A percentile compares a stretch with the other conserved stretches of the same genome.
phyloP scores from a whole-genome alignment of 2,113 vertebrate genomes.

The Nothobranchius kuhntae region DNA sequence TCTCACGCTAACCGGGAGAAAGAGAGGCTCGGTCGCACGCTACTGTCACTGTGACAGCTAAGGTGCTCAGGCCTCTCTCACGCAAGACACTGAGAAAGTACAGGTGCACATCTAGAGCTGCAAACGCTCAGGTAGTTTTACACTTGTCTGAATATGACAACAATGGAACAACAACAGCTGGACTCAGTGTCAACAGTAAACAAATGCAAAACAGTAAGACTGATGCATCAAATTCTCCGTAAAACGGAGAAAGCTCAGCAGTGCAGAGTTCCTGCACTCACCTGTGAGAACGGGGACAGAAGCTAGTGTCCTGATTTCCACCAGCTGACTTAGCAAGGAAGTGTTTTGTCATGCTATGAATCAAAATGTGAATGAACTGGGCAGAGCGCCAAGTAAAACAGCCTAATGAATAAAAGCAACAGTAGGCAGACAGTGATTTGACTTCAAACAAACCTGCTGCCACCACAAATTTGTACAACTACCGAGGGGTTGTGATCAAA shows the following conservation, averaged over 20 bases:
- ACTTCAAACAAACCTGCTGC: slow-evolving; percentile 31
- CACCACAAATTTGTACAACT: slow-evolving; percentile 7
- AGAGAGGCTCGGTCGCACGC: slow-evolving; percentile 77
- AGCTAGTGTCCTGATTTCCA: slow-evolving; percentile 10
- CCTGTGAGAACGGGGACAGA: slow-evolving; percentile 19
- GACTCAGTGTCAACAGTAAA: not conserved
- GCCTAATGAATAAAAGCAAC: slow-evolving; percentile 52
- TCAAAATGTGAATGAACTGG: slow-evolving; percentile 57
- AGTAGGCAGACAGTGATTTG: slow-evolving; percentile 32
- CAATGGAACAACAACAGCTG: not conserved
- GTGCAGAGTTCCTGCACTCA: not conserved
- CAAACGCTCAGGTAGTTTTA: slow-evolving; percentile 13
- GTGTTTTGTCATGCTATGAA: slow-evolving; percentile 61
- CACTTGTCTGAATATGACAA: not conserved
- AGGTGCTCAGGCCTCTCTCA: slow-evolving; percentile 68
- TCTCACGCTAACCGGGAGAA: slow-evolving; percentile 80
- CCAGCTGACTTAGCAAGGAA: slow-evolving; percentile 53
- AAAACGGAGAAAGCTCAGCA: not conserved
- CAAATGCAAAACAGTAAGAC: not conserved
- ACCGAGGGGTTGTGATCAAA: not conserved
- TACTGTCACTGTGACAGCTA: slow-evolving; percentile 73
- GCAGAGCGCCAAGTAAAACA: slow-evolving; percentile 63
- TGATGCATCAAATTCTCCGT: not conserved
- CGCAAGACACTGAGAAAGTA: slow-evolving; percentile 56
- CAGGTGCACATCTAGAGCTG: slow-evolving; percentile 15